phyloP scores from a whole-genome alignment of 2,797 vertebrate genomes.

The Anabas testudineus region DNA sequence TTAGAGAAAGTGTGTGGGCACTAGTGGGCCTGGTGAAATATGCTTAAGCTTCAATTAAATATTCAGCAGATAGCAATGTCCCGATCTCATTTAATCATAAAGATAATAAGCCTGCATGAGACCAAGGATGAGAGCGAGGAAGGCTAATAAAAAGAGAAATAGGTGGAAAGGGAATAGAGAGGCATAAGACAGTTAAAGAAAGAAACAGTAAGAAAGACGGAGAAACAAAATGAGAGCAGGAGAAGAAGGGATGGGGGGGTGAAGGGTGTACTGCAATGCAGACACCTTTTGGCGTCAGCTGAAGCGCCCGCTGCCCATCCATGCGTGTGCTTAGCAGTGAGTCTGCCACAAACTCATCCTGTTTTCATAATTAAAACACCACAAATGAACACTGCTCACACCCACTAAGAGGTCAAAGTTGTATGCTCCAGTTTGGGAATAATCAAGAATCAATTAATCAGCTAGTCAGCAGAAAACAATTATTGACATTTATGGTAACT shows the following conservation, averaged over 20 bases:
- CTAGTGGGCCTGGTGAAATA: constrained; percentile 2
- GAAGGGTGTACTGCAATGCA: constrained; percentile 76
- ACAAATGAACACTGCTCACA: not conserved
- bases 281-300: constrained; percentile 70
- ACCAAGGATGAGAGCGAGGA: not conserved
- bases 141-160: not conserved
- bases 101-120: constrained; percentile 10
- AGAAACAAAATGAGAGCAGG: constrained; percentile 6
- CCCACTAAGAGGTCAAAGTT: not conserved
- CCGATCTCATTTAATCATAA: constrained; percentile 34
- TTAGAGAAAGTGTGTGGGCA: not conserved
- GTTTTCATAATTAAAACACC: constrained; percentile 10
- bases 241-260: constrained; percentile 11
- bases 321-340: constrained; percentile 47
- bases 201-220: constrained; percentile 23
- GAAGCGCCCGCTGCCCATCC: constrained; percentile 58
- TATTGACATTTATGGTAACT: not conserved
- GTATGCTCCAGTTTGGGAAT: not conserved
- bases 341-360: constrained; percentile 22
- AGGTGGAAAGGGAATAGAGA: not conserved
- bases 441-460: not conserved
- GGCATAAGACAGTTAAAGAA: constrained; percentile 13
- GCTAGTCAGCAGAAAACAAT: not conserved
- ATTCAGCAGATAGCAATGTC: constrained; percentile 29
- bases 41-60: constrained; percentile 40